phyloP scores from a whole-genome alignment of 2,888 invertebrate species.

The Elegia similella region DNA sequence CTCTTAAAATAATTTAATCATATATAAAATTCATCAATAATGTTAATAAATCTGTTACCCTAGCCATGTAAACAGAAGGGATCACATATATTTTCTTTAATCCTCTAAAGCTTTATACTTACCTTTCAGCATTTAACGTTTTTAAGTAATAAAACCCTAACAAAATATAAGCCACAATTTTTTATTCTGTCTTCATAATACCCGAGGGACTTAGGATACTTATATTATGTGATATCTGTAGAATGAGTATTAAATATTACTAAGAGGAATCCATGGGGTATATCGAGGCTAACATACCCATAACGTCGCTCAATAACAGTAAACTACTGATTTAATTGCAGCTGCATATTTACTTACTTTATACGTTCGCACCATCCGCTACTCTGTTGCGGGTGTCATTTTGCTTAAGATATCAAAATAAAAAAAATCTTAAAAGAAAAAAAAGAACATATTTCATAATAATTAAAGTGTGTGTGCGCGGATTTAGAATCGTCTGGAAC shows the following conservation, averaged over 20 bases:
- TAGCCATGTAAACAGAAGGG: too few relatives aligned
- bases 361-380: slow-evolving; percentile 30
- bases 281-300: slow-evolving; percentile 45
- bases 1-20: too few relatives aligned
- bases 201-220: slow-evolving; percentile 17
- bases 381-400: slow-evolving; percentile 62
- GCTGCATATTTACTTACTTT: slow-evolving; percentile 48
- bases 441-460: slow-evolving; percentile 60
- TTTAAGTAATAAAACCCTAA: slow-evolving; percentile 24
- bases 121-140: slow-evolving; percentile 31
- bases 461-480: slow-evolving; percentile 44
- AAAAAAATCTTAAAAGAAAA: slow-evolving; percentile 52
- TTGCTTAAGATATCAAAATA: slow-evolving; percentile 55
- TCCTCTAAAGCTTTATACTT: slow-evolving; percentile 13
- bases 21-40: too few relatives aligned
- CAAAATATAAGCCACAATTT: slow-evolving; percentile 18
- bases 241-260: slow-evolving; percentile 40
- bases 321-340: slow-evolving; percentile 66
- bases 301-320: slow-evolving; percentile 52
- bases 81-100: slow-evolving; percentile 29
- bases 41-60: too few relatives aligned
- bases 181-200: slow-evolving; percentile 24
- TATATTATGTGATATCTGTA: slow-evolving; percentile 21
- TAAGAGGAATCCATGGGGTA: slow-evolving; percentile 24
- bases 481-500: slow-evolving; percentile 35